Conservation (phyloP, 2,113 vertebrate genomes). For the Cisticola juncidis region DNA sequence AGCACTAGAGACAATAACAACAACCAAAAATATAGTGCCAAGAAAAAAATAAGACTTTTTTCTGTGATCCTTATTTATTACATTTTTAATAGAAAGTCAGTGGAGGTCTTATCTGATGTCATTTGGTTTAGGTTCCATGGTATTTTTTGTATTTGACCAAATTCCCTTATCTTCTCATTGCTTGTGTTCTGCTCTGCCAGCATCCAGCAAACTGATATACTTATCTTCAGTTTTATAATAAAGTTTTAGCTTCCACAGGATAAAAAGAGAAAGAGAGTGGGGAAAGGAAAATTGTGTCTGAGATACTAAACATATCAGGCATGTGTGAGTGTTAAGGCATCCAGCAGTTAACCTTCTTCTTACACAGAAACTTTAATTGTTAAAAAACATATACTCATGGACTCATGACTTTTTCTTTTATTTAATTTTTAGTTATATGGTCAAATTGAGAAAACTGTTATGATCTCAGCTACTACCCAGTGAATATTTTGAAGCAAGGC, state of each 20-base stretch:
- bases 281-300: conserved; percentile 36
- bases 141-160: conserved; percentile 77
- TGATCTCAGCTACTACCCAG: not conserved
- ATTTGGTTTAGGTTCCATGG: conserved; percentile 76
- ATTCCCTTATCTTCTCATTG: conserved; percentile 78
- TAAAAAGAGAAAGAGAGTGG: conserved; percentile 37
- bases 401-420: not conserved
- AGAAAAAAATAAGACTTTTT: not conserved
- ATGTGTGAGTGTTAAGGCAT: not conserved
- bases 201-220: conserved; percentile 71
- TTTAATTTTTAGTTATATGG: not conserved
- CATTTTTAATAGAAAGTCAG: conserved; percentile 79
- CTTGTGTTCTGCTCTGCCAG: conserved; percentile 73
- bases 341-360: conserved; percentile 26
- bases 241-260: conserved; percentile 71
- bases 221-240: conserved; percentile 80
- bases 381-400: not conserved
- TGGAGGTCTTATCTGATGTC: conserved; percentile 76
- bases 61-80: conserved; percentile 76
- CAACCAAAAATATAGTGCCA: not conserved
- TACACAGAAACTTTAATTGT: not conserved
- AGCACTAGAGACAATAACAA: conserved; percentile 21
- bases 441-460: not conserved
- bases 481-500: not conserved
- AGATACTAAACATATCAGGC: conserved; percentile 58